Conservation (phyloP, 2,113 vertebrate species). For the Marmota monax region DNA sequence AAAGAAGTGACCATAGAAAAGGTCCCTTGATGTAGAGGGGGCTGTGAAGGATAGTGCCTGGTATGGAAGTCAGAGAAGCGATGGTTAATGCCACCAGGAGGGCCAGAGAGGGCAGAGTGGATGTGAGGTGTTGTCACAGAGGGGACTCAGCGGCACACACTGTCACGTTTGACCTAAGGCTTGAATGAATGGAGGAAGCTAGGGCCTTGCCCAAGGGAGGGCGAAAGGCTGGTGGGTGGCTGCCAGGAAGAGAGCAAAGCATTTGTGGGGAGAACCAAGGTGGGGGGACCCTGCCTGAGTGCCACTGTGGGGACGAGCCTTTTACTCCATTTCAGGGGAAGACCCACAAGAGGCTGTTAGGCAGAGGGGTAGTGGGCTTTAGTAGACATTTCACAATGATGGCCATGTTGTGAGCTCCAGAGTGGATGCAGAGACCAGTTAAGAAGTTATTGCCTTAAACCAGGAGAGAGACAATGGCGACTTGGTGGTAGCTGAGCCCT, state of each 20-base stretch:
- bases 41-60: background rate
- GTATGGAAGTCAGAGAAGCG: background rate
- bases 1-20: background rate
- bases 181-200: background rate
- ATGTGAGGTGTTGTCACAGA: background rate
- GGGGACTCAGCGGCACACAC: background rate
- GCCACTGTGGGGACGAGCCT: background rate
- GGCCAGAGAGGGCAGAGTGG: background rate
- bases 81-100: background rate
- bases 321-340: too few relatives aligned
- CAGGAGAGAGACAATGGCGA: background rate
- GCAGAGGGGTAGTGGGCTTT: background rate
- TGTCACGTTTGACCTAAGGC: background rate
- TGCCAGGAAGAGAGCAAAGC: background rate
- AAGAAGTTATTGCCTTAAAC: background rate
- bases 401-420: fast-evolving
- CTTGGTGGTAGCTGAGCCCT: background rate
- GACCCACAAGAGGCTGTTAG: background rate
- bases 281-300: background rate
- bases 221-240: background rate
- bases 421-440: background rate
- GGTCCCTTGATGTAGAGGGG: background rate
- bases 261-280: background rate
- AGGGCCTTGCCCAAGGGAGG: background rate
- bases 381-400: background rate